These are phyloP conservation scores for Petaurus breviceps DNA, from an alignment of 2,113 vertebrate genomes.

Conservation along the genomic window DNA sequence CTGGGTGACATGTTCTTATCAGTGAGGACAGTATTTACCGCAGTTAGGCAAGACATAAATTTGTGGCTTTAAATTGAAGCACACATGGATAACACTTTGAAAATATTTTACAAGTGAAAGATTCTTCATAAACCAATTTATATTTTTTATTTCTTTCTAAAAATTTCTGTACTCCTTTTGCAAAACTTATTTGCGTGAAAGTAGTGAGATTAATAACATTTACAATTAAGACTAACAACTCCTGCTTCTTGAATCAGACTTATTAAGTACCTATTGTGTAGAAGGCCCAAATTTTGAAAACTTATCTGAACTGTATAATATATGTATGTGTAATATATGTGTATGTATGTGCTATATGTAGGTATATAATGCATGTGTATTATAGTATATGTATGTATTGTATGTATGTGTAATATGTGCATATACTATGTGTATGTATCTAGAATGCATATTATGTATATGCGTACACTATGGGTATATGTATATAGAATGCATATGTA, in stretches of 20 bases:
- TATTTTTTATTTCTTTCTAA: constrained; percentile 54
- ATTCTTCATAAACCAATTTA: constrained; percentile 51
- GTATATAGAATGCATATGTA: too few relatives aligned
- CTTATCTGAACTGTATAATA: neutral
- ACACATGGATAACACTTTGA: neutral
- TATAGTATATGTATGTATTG: neutral
- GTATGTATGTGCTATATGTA: too few relatives aligned
- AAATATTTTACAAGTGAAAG: constrained; percentile 52
- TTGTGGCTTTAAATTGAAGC: neutral
- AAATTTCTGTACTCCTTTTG: constrained; percentile 61
- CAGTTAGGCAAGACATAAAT: neutral
- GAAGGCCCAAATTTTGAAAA: neutral
- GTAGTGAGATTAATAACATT: constrained; percentile 71
- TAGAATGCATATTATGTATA: too few relatives aligned
- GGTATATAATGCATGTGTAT: too few relatives aligned
- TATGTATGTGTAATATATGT: neutral
- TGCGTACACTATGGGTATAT: too few relatives aligned
- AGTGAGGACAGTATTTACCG: neutral
- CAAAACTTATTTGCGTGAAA: constrained; percentile 60
- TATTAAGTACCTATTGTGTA: neutral
- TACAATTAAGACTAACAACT: constrained; percentile 67
- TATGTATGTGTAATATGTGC: too few relatives aligned
- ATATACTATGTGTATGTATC: too few relatives aligned
- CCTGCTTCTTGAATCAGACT: constrained; percentile 11
- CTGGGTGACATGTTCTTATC: rapidly evolving